A percentile compares a stretch with the other conserved stretches of the same genome.
Evolutionary conservation across 2,888 invertebrate genomes (phyloP).

Genomic region (Cheilosia vulpina): DNA sequence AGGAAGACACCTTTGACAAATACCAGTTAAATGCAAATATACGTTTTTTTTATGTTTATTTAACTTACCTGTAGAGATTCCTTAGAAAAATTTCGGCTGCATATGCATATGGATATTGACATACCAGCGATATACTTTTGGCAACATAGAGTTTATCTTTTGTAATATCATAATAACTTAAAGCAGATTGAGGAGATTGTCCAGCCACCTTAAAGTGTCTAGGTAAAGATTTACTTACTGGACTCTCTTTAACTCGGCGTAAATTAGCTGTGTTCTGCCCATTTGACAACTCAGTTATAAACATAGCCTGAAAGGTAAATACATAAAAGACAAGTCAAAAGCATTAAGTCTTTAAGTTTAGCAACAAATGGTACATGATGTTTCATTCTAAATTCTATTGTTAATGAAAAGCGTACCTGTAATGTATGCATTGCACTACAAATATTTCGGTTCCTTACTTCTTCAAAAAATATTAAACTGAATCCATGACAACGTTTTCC

Average conservation of each 20-base stretch:
- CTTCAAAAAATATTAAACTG: slow-evolving; percentile 97
- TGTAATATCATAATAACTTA: slow-evolving; percentile 95
- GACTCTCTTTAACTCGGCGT: slow-evolving; percentile 87
- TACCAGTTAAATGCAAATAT: slow-evolving; percentile 16
- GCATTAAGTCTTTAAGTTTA: neutral
- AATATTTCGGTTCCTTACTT: slow-evolving; percentile 95
- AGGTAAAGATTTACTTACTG: slow-evolving; percentile 93
- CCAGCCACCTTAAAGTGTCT: slow-evolving; percentile 94
- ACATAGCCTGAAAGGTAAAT: slow-evolving; percentile 91
- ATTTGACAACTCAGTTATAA: slow-evolving; percentile 94
- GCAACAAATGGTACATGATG: too few species aligned
- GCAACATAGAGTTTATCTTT: slow-evolving; percentile 98
- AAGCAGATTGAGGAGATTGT: slow-evolving; percentile 89
- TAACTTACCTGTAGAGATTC: slow-evolving; percentile 91
- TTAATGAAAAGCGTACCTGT: slow-evolving; percentile 46
- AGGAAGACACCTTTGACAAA: slow-evolving; percentile 88
- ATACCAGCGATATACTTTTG: slow-evolving; percentile 96
- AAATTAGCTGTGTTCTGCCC: slow-evolving; percentile 88
- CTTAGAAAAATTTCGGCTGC: slow-evolving; percentile 93
- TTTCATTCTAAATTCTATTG: too few species aligned
- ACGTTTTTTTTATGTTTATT: neutral
- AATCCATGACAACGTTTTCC: slow-evolving; percentile 97
- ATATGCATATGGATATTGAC: slow-evolving; percentile 95
- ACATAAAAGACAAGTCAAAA: neutral
- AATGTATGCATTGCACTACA: slow-evolving; percentile 96